Evolutionary conservation across 2,113 vertebrate genomes (phyloP).

Genomic region (Todiramphus saurophagus): DNA sequence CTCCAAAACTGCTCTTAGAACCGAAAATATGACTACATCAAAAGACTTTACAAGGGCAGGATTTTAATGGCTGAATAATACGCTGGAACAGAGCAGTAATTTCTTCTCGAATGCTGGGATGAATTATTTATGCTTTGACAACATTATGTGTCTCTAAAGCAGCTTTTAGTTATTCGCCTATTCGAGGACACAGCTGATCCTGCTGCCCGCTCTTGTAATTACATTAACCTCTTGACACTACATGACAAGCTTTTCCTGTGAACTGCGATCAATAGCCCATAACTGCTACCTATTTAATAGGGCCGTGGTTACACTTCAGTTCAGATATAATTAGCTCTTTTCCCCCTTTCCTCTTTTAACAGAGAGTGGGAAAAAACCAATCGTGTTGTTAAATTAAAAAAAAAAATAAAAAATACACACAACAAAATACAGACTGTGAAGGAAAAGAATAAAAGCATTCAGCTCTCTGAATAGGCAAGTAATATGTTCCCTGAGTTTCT

Average conservation of each 20-base stretch:
- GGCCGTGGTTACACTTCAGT: conserved; percentile 75
- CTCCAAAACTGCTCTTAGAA: conserved; percentile 70
- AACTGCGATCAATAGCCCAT: conserved; percentile 82
- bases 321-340: conserved; percentile 80
- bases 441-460: conserved; percentile 25
- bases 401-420: conserved; percentile 8
- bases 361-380: not conserved
- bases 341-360: conserved; percentile 52
- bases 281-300: conserved; percentile 81
- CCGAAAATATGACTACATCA: conserved; percentile 78
- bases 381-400: conserved; percentile 45
- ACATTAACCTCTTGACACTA: conserved; percentile 86
- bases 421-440: conserved; percentile 50
- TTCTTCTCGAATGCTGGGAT: conserved; percentile 79
- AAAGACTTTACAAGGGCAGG: conserved; percentile 79
- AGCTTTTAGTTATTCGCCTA: conserved; percentile 82
- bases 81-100: conserved; percentile 79
- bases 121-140: conserved; percentile 89
- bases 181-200: conserved; percentile 83
- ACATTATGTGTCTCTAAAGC: conserved; percentile 85
- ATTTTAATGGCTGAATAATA: conserved; percentile 85
- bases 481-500: not conserved
- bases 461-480: not conserved
- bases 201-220: conserved; percentile 84
- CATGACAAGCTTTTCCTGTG: conserved; percentile 85